Conservation (phyloP, 2,113 vertebrate species). For the Puma concolor region DNA sequence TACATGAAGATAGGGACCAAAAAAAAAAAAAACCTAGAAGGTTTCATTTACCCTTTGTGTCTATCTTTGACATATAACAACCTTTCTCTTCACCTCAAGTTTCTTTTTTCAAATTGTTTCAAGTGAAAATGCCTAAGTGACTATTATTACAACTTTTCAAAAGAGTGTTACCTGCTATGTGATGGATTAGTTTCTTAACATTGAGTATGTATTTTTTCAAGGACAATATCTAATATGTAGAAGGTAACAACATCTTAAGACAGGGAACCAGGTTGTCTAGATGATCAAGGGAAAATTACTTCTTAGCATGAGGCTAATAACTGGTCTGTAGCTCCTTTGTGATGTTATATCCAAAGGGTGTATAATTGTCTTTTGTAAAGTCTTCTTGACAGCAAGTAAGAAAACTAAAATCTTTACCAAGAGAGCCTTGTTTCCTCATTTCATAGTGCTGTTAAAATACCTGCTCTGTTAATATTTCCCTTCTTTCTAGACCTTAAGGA, state of each 20-base stretch:
- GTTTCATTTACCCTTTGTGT: neutral
- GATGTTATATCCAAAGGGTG: neutral
- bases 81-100: neutral
- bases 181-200: neutral
- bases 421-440: neutral
- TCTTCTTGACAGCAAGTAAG: neutral
- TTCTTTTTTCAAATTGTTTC: neutral
- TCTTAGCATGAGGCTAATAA: constrained; percentile 6
- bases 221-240: neutral
- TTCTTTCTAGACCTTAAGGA: neutral
- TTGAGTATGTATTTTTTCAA: constrained; percentile 17
- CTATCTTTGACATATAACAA: neutral
- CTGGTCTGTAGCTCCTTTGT: neutral
- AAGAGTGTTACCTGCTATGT: neutral
- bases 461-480: neutral
- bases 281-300: constrained; percentile 34
- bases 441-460: neutral
- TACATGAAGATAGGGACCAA: neutral
- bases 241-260: constrained; percentile 17
- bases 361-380: neutral
- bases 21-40: no score
- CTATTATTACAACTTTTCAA: neutral
- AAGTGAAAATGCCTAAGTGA: neutral
- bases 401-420: neutral
- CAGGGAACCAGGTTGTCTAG: neutral